Conservation (phyloP, 2,113 vertebrate species). For the Tringa solitaria region DNA sequence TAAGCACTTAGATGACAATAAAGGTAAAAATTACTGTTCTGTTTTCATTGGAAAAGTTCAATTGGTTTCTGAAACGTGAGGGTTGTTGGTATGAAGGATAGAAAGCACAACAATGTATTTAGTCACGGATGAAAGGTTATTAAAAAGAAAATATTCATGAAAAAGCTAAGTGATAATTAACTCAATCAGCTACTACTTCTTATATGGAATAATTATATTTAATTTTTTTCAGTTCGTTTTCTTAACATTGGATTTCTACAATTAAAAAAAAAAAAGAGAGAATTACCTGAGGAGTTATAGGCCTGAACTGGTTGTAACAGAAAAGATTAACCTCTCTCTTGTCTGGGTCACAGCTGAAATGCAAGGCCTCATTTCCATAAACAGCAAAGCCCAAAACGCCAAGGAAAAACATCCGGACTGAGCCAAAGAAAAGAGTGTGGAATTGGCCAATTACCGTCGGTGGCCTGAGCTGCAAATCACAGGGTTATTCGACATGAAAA, state of each 20-base stretch:
- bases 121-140: neutral
- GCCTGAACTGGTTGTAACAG: slow-evolving; percentile 90
- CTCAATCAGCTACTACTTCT: neutral
- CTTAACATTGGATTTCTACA: neutral
- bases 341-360: slow-evolving; percentile 90
- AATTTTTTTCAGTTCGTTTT: neutral
- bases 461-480: slow-evolving; percentile 80
- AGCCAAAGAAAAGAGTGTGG: slow-evolving; percentile 90
- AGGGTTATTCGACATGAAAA: slow-evolving; percentile 8
- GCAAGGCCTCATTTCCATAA: slow-evolving; percentile 87
- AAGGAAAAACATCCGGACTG: slow-evolving; percentile 83
- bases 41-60: neutral
- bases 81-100: neutral
- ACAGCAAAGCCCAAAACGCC: slow-evolving; percentile 86
- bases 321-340: slow-evolving; percentile 87
- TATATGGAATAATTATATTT: neutral
- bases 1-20: neutral
- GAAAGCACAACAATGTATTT: neutral
- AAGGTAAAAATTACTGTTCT: neutral
- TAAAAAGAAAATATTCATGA: neutral
- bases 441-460: slow-evolving; percentile 87
- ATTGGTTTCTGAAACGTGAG: neutral
- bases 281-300: slow-evolving; percentile 85
- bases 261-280: neutral
- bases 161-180: neutral